Base-by-base conservation (phyloP, 2,888 invertebrate species). In the Salticus scenicus region DNA sequence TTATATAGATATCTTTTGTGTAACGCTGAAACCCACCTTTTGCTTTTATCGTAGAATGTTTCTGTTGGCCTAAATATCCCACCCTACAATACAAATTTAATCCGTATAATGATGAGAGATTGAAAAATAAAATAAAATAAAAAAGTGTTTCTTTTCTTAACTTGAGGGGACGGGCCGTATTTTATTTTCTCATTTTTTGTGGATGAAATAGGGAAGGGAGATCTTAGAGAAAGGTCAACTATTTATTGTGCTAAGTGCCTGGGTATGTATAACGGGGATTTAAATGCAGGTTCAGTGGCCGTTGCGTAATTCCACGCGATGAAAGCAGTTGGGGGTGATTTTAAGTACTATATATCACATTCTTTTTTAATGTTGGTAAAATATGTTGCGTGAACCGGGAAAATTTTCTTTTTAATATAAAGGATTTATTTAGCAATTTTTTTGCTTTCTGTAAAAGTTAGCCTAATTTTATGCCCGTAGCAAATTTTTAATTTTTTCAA, bases 21-120 rank as follows among this genome's bases (percentile, higher is more conserved):
- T n/a, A n/a, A n/a, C n/a, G n/a, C n/a, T n/a, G n/a, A n/a, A n/a
- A n/a, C 42, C 42, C 4, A 37, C 37, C 37, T 37, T 7, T 10
- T 7, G 37, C 7, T 4, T 37, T 10, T 37, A 4, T 47, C 14
- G 42, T 8, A 20, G 57, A 66, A 51, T 57, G 41, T 77, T 27
- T 70, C 72, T 73, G 72, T 67, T 77, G 66, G 51, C 67, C 83
- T 77, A 83, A 83, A 77, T 77, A 73, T 67, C 73, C 57, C n/a
- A 73, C 20, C 30, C 51, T 28, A 83, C 77, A 77, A 73, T 77
- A 51, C 63, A 57, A 37, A 5, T 77, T 73, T 77, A 73, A 76
- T 83, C 31, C 76, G 71, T 27, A 75, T 76, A 76, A 83, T 76
- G 82, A 83, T 28, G 41, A 1, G 17, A 17, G 57, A 57, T 4